Percentiles rank a stretch among this genome's conserved stretches.
These are phyloP conservation scores for Lutjanus erythropterus DNA, from an alignment of 2,113 vertebrate genomes.

Conservation along the genomic window DNA sequence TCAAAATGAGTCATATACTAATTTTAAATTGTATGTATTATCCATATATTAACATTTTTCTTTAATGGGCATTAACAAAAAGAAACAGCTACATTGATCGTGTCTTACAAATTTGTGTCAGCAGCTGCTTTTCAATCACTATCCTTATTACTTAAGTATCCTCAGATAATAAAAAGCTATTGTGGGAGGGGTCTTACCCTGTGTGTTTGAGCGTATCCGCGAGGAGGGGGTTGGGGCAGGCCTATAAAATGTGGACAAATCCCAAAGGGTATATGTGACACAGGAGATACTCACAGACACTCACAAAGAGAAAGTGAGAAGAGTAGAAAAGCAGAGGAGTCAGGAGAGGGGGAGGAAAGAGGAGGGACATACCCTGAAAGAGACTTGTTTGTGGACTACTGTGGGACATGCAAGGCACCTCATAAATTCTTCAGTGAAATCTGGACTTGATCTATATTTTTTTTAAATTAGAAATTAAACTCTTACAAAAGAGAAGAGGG, in stretches of 20 bases:
- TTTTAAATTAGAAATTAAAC: background rate
- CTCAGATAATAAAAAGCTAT: conserved; percentile 26
- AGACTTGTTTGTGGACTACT: conserved; percentile 13
- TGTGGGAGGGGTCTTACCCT: conserved; percentile 42
- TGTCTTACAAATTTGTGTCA: background rate
- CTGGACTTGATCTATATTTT: conserved; percentile 10
- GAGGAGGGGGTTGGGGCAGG: conserved; percentile 25
- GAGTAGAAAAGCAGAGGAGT: background rate
- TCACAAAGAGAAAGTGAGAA: conserved; percentile 13
- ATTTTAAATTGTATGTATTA: background rate
- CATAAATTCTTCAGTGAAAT: background rate
- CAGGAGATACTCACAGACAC: background rate
- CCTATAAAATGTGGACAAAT: conserved; percentile 45
- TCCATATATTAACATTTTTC: background rate
- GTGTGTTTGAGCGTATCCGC: background rate
- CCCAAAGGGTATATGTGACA: conserved; percentile 30
- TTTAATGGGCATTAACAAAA: background rate
- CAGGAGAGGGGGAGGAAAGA: background rate
- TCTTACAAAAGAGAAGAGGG: background rate
- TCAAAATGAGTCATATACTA: background rate
- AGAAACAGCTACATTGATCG: background rate
- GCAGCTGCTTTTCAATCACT: background rate
- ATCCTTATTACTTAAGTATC: background rate
- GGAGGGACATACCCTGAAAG: background rate
- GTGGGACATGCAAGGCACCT: conserved; percentile 14